Base-by-base conservation (phyloP, 2,888 invertebrate species). In the Epinotia nisella region DNA sequence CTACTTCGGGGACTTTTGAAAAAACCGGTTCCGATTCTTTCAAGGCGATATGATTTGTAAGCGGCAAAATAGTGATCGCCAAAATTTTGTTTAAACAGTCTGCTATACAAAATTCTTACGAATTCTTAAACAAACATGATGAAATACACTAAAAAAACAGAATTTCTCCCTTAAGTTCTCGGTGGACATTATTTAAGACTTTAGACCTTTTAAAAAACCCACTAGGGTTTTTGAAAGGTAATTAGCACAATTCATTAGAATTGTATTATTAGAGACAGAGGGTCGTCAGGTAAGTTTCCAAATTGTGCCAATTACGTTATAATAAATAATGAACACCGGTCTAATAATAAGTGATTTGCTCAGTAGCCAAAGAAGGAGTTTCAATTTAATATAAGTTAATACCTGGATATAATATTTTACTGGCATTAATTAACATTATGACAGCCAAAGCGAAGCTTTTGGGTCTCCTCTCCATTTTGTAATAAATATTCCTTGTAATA, bases 401-500 rank as follows among this genome's bases (percentile, higher is more conserved):
- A 49, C 45, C 56, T 62, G 41, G 2, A 51, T 59, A n/a, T n/a
- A n/a, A 24, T 53, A 17, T 24, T 35, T 39, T 51, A 45, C 24
- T 19, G 59, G 24, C 13, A n/a, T n/a, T 71, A 60, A 56, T 61
- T 45, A 45, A 51, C 39, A 58, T 68, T 68, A 73, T 73, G 58
- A 68, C 58, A 59, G 72, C 53, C 49, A 62, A 49, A 68, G 35
- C 35, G n/a, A 41, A 17, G 53, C 24, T 61, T 58, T 29, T 15
- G 13, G 35, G 51, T 19, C 4, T 35, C 45, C 67, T 29, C 2
- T 35, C 55, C 67, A 62, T 58, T 51, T 62, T 58, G 62, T 62
- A 49, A 69, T 73, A 69, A 73, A 69, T 73, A 64, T 73, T 56
- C 71, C 45, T 19, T 17, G n/a, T 39, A 35, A 58, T 69, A 73